Percentiles rank a stretch among this genome's conserved stretches.
These are phyloP conservation scores for Thecocarcelia acutangulata DNA, from an alignment of 2,888 invertebrate genomes.

Conservation along the genomic window DNA sequence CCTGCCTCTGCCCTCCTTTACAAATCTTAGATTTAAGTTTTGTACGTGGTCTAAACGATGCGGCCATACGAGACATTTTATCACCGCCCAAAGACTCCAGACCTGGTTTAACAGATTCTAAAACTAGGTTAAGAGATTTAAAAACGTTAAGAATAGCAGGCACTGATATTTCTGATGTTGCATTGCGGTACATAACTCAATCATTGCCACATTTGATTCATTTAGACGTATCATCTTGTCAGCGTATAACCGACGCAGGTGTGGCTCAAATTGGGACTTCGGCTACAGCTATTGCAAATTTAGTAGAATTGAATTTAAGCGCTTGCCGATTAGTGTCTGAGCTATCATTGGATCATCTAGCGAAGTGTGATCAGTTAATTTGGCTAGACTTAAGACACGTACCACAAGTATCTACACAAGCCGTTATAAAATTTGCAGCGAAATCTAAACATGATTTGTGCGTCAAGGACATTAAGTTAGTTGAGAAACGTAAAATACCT, in stretches of 20 bases:
- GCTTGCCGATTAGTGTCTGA: slow-evolving; percentile 92
- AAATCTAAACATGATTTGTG: slow-evolving; percentile 90
- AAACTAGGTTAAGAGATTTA: slow-evolving; percentile 89
- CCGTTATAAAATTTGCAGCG: slow-evolving; percentile 91
- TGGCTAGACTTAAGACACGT: slow-evolving; percentile 90
- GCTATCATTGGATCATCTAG: slow-evolving; percentile 89
- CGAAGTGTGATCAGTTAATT: slow-evolving; percentile 87
- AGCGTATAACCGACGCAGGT: slow-evolving; percentile 93
- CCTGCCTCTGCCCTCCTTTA: slow-evolving; percentile 90
- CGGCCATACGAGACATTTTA: slow-evolving; percentile 90
- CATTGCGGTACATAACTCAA: slow-evolving; percentile 86
- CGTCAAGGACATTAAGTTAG: slow-evolving; percentile 90
- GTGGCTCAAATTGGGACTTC: slow-evolving; percentile 92
- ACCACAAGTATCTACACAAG: slow-evolving; percentile 90
- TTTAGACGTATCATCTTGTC: slow-evolving; percentile 92
- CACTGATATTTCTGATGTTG: slow-evolving; percentile 94
- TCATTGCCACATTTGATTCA: slow-evolving; percentile 88
- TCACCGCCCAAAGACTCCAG: slow-evolving; percentile 93
- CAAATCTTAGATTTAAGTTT: slow-evolving; percentile 91
- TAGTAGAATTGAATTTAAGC: slow-evolving; percentile 89
- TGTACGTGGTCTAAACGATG: slow-evolving; percentile 92
- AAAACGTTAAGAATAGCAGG: slow-evolving; percentile 90
- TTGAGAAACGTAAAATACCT: slow-evolving; percentile 80
- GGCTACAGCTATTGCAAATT: slow-evolving; percentile 85
- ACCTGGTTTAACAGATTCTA: slow-evolving; percentile 88